Conservation (phyloP, 2,888 invertebrate species). For the Dryadula phaetusa region DNA sequence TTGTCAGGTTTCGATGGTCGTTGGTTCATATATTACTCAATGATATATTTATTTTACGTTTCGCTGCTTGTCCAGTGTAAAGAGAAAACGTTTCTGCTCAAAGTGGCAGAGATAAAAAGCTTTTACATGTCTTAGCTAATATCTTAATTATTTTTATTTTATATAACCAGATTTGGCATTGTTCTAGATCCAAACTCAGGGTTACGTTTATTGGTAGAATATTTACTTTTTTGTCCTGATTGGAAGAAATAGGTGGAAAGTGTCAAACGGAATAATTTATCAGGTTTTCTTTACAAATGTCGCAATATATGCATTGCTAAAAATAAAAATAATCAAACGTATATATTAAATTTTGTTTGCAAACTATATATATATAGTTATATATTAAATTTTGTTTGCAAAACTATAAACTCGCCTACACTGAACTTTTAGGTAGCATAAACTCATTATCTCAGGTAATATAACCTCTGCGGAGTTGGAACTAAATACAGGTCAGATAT, state of each 20-base stretch:
- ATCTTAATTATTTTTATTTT: background rate
- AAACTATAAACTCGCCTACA: background rate
- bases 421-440: background rate
- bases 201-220: background rate
- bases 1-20: background rate
- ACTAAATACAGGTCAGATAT: conserved; percentile 20
- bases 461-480: background rate
- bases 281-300: background rate
- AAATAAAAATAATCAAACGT: too few relatives aligned
- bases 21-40: too few relatives aligned
- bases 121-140: background rate
- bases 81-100: background rate
- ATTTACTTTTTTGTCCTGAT: background rate
- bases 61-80: background rate
- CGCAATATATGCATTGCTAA: background rate
- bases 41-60: too few relatives aligned
- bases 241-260: background rate
- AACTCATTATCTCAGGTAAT: conserved; percentile 12
- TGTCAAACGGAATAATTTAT: too few relatives aligned
- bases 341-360: too few relatives aligned
- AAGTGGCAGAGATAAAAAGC: background rate
- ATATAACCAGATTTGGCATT: background rate
- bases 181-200: background rate
- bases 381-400: background rate
- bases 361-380: too few relatives aligned